phyloP scores from a whole-genome alignment of 2,113 vertebrate species.

The Tylochromis polylepis region DNA sequence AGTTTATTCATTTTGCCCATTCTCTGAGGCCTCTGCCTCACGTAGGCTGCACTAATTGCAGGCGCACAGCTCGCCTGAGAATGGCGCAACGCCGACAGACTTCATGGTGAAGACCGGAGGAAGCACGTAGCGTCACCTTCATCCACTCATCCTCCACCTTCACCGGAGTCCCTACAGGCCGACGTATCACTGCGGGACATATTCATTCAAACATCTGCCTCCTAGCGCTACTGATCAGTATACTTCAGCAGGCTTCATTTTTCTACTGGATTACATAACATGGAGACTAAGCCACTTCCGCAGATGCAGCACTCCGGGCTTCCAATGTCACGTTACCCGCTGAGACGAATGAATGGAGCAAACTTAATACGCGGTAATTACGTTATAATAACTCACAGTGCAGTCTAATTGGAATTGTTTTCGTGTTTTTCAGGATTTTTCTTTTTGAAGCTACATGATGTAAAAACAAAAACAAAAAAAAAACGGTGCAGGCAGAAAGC shows the following conservation, averaged over 20 bases:
- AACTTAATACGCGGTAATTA: not conserved
- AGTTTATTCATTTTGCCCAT: not conserved
- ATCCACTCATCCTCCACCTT: not conserved
- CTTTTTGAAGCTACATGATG: not conserved
- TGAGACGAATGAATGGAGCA: not conserved
- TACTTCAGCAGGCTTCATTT: not conserved
- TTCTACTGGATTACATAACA: conserved; percentile 33
- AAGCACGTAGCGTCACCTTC: conserved; percentile 50
- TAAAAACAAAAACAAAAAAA: not conserved
- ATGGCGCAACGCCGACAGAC: not conserved
- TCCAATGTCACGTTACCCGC: conserved; percentile 35
- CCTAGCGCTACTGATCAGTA: fast-evolving
- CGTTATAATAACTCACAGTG: not conserved
- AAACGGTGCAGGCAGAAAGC: not conserved
- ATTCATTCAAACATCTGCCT: not conserved
- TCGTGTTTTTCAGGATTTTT: not conserved
- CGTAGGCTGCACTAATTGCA: not conserved
- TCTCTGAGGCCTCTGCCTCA: not conserved
- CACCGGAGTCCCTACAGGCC: not conserved
- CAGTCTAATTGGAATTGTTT: not conserved
- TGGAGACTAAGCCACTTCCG: conserved; percentile 56
- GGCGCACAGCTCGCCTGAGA: not conserved
- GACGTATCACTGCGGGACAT: not conserved
- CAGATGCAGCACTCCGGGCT: conserved; percentile 46
- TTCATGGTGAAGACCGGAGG: conserved; percentile 9